Evolutionary conservation across 2,113 vertebrate species (phyloP).

Genomic region (Motacilla alba): DNA sequence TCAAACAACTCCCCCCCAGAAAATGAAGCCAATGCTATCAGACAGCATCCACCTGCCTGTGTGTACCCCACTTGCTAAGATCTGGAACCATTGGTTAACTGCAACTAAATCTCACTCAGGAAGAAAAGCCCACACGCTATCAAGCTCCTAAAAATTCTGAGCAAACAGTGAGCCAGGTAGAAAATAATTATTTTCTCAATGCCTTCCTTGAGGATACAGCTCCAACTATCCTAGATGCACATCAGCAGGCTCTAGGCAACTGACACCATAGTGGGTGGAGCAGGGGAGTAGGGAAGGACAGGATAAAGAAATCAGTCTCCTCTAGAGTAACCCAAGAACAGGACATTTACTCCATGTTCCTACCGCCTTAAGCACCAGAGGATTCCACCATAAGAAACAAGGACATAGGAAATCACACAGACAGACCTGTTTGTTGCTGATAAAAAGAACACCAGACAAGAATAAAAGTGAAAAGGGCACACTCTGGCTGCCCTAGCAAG

Average conservation of each 20-base stretch:
- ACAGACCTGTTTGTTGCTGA: background rate
- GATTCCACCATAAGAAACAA: background rate
- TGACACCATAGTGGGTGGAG: fast-evolving
- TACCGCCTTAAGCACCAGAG: background rate
- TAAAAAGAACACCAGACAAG: background rate
- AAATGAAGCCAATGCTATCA: background rate
- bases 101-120: background rate
- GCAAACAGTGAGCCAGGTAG: background rate
- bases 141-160: background rate
- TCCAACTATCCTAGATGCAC: background rate
- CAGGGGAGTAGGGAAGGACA: background rate
- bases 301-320: background rate
- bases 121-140: background rate
- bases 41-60: background rate
- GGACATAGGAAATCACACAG: background rate
- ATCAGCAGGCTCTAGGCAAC: background rate
- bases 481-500: background rate
- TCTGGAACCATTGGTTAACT: background rate
- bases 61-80: background rate
- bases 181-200: background rate
- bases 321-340: background rate
- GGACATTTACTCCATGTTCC: background rate
- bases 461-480: background rate
- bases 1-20: background rate
- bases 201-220: background rate